These are phyloP conservation scores for Aplodontia rufa DNA, from an alignment of 2,113 vertebrate genomes.

Conservation along the genomic window DNA sequence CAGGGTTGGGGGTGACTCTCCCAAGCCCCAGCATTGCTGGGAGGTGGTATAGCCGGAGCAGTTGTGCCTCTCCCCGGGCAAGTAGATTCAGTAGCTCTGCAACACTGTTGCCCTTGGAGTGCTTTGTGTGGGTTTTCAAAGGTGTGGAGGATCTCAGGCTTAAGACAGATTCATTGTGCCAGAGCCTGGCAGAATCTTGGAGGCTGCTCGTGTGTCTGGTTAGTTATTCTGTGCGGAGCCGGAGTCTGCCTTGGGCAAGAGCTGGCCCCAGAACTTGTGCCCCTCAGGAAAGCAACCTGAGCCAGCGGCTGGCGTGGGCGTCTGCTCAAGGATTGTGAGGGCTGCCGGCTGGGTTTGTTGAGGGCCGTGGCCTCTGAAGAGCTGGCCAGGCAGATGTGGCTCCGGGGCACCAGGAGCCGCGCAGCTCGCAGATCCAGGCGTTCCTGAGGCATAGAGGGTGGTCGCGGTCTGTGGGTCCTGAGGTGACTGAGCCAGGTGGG, in stretches of 20 bases:
- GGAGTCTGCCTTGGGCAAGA: neutral
- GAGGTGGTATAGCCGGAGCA: neutral
- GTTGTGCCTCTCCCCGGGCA: too few relatives aligned
- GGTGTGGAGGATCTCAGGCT: neutral
- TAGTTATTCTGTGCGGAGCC: accelerated
- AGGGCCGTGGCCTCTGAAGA: too few relatives aligned
- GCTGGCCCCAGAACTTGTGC: neutral
- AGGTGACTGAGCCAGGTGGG: neutral
- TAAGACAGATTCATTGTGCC: neutral
- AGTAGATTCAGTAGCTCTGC: neutral
- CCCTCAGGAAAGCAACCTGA: neutral
- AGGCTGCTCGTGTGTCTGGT: neutral
- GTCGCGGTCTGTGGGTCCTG: neutral
- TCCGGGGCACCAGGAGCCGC: neutral
- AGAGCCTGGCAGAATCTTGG: neutral
- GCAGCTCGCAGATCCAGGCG: neutral
- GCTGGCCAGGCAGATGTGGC: neutral
- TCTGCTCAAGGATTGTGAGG: neutral
- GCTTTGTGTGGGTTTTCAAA: neutral
- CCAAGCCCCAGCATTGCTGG: too few relatives aligned
- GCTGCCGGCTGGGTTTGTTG: neutral
- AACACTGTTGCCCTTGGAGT: neutral
- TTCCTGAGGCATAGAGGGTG: accelerated
- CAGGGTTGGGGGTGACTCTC: neutral
- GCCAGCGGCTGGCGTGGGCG: neutral